Base-by-base conservation (phyloP, 2,113 vertebrate species). In the Lathamus discolor region DNA sequence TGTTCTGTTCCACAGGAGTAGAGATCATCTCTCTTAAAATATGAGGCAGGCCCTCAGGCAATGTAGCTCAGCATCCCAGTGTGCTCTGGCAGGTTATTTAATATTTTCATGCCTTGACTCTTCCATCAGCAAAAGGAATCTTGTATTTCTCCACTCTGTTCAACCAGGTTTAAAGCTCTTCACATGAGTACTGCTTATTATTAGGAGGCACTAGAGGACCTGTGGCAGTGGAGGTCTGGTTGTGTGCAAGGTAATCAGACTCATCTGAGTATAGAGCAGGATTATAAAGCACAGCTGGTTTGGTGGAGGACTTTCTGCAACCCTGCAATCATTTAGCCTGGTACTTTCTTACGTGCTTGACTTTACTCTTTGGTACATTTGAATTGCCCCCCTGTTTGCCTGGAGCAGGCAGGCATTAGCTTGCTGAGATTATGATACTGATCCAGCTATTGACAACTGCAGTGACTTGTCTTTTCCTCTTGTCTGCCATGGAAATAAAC, bases 41-140 rank as follows among this genome's bases (percentile, higher is more conserved):
- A 24, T 35, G 77, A 95, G 66, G 86, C 76, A 86, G 66, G 51
- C 80, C 89, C 89, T 76, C 7, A 0, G 77, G 96, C 90, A 59
- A 48, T 7, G 75, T 49, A 86, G 92, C 70, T 95, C 49, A 88
- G 82, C 75, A 88, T 95, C 90, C 87, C 70, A 49, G 44, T 28
- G 74, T 73, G 81, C 84, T 95, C 87, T 87, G 78, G 84, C 89
- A 94, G 57, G 77, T 85, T 91, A 83, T 55, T 92, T 89, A 89
- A 46, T 87, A 86, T 39, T 96, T 90, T 75, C 54, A 41, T 79
- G 87, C 77, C 78, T 77, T 28, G 25, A 69, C 52, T 89, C 59
- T 88, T 79, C 43, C 31, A 54, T 37, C 13, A 24, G 87, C 78
- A 57, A 88, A 79, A 91, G 18, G 22, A 91, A 73, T 59, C 41